phyloP scores from a whole-genome alignment of 2,113 vertebrate genomes.

The Scolopax mira region DNA sequence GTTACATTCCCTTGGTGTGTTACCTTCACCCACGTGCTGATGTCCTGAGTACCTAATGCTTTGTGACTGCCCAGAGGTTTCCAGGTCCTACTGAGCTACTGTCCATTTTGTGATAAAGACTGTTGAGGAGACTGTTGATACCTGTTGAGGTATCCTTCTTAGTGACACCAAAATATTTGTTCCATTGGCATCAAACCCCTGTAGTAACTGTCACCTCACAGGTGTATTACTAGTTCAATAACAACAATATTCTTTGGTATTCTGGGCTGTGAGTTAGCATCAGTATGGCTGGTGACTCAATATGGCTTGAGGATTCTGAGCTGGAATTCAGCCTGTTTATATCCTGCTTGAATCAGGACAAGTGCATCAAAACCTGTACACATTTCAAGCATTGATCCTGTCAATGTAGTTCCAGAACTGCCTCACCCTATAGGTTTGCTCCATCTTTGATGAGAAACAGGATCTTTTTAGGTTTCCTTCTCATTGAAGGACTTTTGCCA shows the following conservation, averaged over 20 bases:
- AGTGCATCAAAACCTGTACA: neutral
- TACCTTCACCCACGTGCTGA: neutral
- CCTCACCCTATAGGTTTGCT: neutral
- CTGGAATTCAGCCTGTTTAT: neutral
- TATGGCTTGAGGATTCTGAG: neutral
- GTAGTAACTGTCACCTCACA: neutral
- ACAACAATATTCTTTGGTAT: neutral
- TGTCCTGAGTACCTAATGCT: neutral
- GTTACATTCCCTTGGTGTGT: neutral
- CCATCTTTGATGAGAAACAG: neutral
- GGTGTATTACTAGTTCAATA: neutral
- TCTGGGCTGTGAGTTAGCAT: neutral
- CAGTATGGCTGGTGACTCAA: neutral
- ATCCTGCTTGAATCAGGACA: neutral
- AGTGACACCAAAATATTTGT: neutral
- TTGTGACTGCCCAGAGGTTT: neutral
- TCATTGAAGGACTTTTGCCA: neutral
- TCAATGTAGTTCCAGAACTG: neutral
- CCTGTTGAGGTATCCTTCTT: neutral
- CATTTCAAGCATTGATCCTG: neutral
- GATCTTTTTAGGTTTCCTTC: neutral
- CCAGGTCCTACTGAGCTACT: neutral
- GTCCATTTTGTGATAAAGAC: neutral
- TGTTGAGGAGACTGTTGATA: neutral
- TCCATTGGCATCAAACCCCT: neutral